phyloP scores from a whole-genome alignment of 1,140 invertebrate genomes.

The Drosophila ogumai region DNA sequence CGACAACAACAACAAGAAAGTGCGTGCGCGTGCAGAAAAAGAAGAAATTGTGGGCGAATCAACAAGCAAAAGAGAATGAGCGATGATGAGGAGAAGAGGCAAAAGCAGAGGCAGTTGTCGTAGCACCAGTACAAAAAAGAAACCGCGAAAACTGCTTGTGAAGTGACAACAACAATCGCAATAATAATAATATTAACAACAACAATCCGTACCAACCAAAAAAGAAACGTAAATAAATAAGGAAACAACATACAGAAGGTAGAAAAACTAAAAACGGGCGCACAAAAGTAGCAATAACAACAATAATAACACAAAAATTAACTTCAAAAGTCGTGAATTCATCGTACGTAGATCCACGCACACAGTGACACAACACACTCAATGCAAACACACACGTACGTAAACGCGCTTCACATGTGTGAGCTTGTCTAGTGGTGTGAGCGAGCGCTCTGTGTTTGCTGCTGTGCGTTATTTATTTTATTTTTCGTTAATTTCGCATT shows the following conservation, averaged over 20 bases:
- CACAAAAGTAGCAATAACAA: slow-evolving; percentile 33
- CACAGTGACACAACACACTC: slow-evolving; percentile 8
- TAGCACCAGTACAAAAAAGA: slow-evolving; percentile 52
- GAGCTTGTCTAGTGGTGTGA: slow-evolving; percentile 49
- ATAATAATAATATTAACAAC: slow-evolving; percentile 20
- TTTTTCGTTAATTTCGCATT: slow-evolving; percentile 73
- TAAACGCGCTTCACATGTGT: slow-evolving; percentile 36
- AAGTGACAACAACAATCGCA: slow-evolving; percentile 55
- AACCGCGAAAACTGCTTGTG: slow-evolving; percentile 63
- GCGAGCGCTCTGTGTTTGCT: slow-evolving; percentile 46
- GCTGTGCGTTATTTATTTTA: slow-evolving; percentile 61
- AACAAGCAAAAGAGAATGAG: slow-evolving; percentile 59
- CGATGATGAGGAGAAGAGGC: slow-evolving; percentile 60
- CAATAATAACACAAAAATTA: slow-evolving; percentile 47
- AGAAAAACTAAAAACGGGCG: slow-evolving; percentile 40
- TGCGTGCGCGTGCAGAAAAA: slow-evolving; percentile 37
- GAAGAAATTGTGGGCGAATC: slow-evolving; percentile 48
- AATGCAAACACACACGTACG: slow-evolving; percentile 13
- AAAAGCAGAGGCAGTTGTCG: slow-evolving; percentile 51
- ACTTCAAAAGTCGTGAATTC: slow-evolving; percentile 67
- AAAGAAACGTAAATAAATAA: slow-evolving; percentile 26
- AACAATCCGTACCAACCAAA: slow-evolving; percentile 23
- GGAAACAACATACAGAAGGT: slow-evolving; percentile 18
- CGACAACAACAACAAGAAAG: slow-evolving; percentile 31
- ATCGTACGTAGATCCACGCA: slow-evolving; percentile 46